Evolutionary conservation across 2,888 invertebrate species (phyloP).

Genomic region (Stenurella melanura): DNA sequence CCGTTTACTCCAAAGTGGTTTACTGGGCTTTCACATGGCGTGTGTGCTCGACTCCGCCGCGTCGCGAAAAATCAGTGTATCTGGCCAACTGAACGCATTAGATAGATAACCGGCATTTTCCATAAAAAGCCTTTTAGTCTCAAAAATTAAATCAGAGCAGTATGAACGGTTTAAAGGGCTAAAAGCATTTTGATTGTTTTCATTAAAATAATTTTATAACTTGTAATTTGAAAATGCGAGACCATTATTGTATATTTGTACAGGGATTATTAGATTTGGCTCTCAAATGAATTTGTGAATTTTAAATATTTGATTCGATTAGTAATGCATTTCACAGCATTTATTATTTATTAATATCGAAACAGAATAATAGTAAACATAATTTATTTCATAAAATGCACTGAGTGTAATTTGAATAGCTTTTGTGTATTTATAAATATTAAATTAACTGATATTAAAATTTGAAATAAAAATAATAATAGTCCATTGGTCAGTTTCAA

Average conservation of each 20-base stretch:
- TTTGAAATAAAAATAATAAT: no score
- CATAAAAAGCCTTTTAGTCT: constrained; percentile 46
- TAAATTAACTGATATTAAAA: no score
- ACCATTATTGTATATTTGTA: constrained; percentile 32
- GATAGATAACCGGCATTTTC: constrained; percentile 26
- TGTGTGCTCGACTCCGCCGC: background rate
- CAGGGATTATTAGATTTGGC: constrained; percentile 28
- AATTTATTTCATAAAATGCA: constrained; percentile 27
- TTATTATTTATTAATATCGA: constrained; percentile 13
- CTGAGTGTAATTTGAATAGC: background rate
- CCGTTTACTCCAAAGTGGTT: background rate
- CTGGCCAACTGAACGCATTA: constrained; percentile 38
- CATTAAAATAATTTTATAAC: constrained; percentile 38
- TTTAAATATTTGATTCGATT: constrained; percentile 28
- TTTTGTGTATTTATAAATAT: no score
- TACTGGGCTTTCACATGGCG: background rate
- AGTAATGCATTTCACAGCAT: constrained; percentile 12
- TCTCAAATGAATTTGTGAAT: constrained; percentile 3
- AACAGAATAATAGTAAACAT: constrained; percentile 20
- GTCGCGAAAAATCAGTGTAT: constrained; percentile 25
- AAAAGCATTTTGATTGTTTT: constrained; percentile 36
- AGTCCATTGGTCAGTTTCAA: no score
- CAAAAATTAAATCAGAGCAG: constrained; percentile 47
- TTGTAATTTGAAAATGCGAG: constrained; percentile 33
- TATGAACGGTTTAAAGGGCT: constrained; percentile 29